These are phyloP conservation scores for Orius insidiosus DNA, from an alignment of 1,140 invertebrate genomes.

Conservation along the genomic window DNA sequence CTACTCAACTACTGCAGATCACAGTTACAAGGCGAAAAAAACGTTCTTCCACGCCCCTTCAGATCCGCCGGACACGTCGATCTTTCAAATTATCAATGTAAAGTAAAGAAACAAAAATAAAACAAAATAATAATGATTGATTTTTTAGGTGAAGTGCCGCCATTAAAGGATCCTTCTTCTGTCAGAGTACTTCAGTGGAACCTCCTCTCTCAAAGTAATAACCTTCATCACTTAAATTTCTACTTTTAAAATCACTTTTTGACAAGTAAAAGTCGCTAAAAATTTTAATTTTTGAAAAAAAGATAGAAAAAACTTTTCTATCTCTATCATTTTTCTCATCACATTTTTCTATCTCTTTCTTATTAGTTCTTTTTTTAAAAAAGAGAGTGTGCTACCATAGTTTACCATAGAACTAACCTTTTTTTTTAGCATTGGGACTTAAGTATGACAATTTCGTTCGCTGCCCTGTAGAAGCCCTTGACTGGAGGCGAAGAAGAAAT, in stretches of 20 bases:
- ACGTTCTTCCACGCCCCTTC: conserved; percentile 30
- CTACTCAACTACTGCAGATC: conserved; percentile 33
- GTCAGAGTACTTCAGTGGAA: conserved; percentile 59
- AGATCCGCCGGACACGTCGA: background rate
- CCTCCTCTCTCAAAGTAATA: conserved; percentile 52
- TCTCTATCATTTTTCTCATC: too few species aligned
- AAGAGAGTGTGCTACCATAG: background rate
- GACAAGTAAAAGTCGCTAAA: too few species aligned
- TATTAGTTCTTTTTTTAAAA: too few species aligned
- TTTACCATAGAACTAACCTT: conserved; percentile 3
- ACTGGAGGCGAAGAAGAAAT: conserved; percentile 47
- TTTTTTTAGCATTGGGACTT: conserved; percentile 42
- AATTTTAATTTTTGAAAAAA: too few species aligned
- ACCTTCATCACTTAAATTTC: too few species aligned
- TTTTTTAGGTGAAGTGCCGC: background rate
- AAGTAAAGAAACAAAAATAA: background rate
- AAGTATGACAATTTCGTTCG: conserved; percentile 55
- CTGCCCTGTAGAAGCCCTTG: conserved; percentile 49
- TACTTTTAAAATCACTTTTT: too few species aligned
- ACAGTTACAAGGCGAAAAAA: conserved; percentile 25
- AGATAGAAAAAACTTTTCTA: too few species aligned
- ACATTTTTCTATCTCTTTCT: too few species aligned
- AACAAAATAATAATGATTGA: background rate
- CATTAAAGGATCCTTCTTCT: conserved; percentile 8
- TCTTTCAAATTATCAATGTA: too few species aligned